phyloP scores from a whole-genome alignment of 2,113 vertebrate genomes.

The Meleagris gallopavo region DNA sequence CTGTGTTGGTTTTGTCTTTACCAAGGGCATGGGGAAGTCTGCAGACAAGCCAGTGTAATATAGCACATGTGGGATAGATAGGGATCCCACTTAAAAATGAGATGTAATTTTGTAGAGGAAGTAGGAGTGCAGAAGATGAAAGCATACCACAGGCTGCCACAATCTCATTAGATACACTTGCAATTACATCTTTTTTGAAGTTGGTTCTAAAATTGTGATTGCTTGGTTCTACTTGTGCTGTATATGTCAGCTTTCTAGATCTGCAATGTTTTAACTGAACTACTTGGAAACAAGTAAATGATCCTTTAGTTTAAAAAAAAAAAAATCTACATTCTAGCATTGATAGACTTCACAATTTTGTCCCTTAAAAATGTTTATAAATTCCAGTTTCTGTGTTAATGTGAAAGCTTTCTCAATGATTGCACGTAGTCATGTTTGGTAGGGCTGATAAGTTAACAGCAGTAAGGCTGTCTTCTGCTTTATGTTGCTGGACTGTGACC shows the following conservation, averaged over 20 bases:
- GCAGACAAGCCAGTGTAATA: neutral
- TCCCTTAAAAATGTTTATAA: neutral
- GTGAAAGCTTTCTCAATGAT: neutral
- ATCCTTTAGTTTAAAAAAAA: neutral
- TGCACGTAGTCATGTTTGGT: neutral
- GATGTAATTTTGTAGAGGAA: neutral
- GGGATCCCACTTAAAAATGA: slow-evolving; percentile 28
- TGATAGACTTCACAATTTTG: neutral
- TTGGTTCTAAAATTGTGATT: neutral
- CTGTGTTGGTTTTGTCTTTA: slow-evolving; percentile 4
- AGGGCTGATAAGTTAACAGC: neutral
- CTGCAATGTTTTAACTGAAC: neutral
- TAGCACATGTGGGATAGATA: neutral
- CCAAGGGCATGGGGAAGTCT: neutral
- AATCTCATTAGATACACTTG: neutral
- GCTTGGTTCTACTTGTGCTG: neutral
- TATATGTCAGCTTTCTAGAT: neutral
- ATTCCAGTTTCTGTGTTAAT: neutral
- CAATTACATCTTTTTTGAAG: neutral
- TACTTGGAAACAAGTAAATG: neutral
- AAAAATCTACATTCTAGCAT: neutral
- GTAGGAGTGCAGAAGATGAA: neutral
- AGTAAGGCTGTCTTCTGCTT: neutral
- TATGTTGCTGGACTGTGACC: neutral
- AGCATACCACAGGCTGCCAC: neutral